These are phyloP conservation scores for Iselma pallidipennis DNA, from an alignment of 2,888 invertebrate species.

Conservation along the genomic window DNA sequence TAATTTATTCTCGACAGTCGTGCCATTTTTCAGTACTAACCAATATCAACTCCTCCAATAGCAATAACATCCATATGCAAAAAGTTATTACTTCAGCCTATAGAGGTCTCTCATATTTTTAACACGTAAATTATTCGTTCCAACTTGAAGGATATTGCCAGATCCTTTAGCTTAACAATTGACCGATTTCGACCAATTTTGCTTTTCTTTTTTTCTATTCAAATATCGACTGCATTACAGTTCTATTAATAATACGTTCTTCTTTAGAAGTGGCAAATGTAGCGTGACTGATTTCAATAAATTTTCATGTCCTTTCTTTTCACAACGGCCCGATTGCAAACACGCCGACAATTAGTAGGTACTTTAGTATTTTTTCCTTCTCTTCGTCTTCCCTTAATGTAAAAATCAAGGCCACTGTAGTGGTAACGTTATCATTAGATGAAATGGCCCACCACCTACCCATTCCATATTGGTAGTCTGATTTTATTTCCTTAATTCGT, in stretches of 20 bases:
- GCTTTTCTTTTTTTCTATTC: too few species aligned
- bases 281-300: neutral
- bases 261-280: neutral
- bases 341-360: conserved; percentile 11
- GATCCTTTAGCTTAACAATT: neutral
- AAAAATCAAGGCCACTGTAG: neutral
- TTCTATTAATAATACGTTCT: neutral
- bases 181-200: neutral
- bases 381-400: neutral
- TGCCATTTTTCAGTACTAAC: neutral
- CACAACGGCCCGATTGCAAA: neutral
- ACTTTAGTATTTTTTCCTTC: neutral
- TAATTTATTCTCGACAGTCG: neutral
- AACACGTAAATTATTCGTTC: too few species aligned
- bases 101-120: too few species aligned
- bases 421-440: neutral
- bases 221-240: neutral
- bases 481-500: conserved; percentile 4
- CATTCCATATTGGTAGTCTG: too few species aligned
- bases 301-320: neutral
- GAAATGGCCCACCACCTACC: too few species aligned
- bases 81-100: neutral
- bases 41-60: neutral
- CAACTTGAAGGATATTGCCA: too few species aligned
- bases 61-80: neutral